These are phyloP conservation scores for Arion vulgaris DNA, from an alignment of 1,140 invertebrate species.

Conservation along the genomic window DNA sequence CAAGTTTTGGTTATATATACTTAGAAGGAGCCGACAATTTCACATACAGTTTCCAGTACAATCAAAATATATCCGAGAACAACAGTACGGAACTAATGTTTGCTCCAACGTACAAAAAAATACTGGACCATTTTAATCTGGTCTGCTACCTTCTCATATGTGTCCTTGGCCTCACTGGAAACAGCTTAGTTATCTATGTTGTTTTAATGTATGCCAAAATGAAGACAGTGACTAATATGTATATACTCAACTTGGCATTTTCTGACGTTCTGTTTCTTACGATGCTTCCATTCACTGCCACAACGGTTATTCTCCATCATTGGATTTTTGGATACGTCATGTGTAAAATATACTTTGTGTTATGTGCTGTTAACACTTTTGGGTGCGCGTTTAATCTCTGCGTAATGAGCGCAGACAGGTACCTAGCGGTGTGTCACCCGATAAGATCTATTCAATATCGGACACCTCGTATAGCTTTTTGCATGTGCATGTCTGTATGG, in stretches of 20 bases:
- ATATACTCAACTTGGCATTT: slow-evolving; percentile 96
- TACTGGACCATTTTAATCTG: slow-evolving; percentile 4
- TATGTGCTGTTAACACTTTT: slow-evolving; percentile 95
- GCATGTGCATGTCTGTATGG: slow-evolving; percentile 73
- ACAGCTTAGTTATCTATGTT: slow-evolving; percentile 95
- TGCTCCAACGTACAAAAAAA: neutral
- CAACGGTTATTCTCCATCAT: slow-evolving; percentile 85
- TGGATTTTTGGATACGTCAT: slow-evolving; percentile 93
- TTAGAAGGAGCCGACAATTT: neutral
- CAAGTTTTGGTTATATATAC: neutral
- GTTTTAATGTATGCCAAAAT: slow-evolving; percentile 89
- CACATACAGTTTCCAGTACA: neutral
- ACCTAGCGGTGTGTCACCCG: slow-evolving; percentile 96
- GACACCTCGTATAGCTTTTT: slow-evolving; percentile 67
- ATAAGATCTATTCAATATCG: slow-evolving; percentile 84
- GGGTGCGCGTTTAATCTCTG: slow-evolving; percentile 93
- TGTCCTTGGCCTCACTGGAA: slow-evolving; percentile 90
- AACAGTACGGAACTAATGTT: neutral
- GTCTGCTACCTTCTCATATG: slow-evolving; percentile 80
- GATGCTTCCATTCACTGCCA: slow-evolving; percentile 92
- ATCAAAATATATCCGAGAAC: too few relatives aligned
- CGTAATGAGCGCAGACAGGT: slow-evolving; percentile 97
- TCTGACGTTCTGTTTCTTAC: slow-evolving; percentile 95
- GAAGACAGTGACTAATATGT: slow-evolving; percentile 98
- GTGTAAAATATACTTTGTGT: slow-evolving; percentile 89